Percentiles rank a stretch among this genome's conserved stretches.
Evolutionary conservation across 2,888 invertebrate genomes (phyloP).

Genomic region (Tipula helvola): DNA sequence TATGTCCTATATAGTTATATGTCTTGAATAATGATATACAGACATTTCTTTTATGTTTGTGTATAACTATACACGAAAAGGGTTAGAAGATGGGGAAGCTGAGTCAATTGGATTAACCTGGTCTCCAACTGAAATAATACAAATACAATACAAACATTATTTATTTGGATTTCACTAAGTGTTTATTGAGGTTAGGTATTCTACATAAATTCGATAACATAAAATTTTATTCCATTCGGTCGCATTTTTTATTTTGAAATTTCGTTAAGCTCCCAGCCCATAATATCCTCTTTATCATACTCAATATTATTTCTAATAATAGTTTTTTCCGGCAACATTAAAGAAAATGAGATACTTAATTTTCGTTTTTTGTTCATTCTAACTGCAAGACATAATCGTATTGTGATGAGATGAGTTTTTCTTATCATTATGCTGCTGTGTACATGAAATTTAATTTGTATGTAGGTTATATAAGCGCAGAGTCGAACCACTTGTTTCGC

Average conservation of each 20-base stretch:
- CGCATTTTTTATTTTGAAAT: neutral
- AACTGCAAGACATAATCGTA: neutral
- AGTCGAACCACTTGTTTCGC: too few relatives aligned
- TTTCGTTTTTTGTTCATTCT: neutral
- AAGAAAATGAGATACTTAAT: neutral
- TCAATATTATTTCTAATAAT: neutral
- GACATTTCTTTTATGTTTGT: neutral
- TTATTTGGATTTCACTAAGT: neutral
- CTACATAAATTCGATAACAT: neutral
- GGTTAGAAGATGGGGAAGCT: neutral
- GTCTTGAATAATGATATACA: neutral
- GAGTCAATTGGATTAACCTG: neutral
- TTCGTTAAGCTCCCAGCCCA: neutral
- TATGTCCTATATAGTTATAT: neutral
- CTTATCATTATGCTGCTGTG: neutral
- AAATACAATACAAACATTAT: too few relatives aligned
- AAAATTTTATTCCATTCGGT: neutral
- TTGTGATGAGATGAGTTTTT: neutral
- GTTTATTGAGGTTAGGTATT: neutral
- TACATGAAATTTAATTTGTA: too few relatives aligned
- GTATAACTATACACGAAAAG: neutral
- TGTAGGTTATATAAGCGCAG: too few relatives aligned
- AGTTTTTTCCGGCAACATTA: neutral
- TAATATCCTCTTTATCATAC: neutral
- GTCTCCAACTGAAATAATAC: neutral